Conservation (phyloP, 1,140 invertebrate species). For the Drosophila truncata region DNA sequence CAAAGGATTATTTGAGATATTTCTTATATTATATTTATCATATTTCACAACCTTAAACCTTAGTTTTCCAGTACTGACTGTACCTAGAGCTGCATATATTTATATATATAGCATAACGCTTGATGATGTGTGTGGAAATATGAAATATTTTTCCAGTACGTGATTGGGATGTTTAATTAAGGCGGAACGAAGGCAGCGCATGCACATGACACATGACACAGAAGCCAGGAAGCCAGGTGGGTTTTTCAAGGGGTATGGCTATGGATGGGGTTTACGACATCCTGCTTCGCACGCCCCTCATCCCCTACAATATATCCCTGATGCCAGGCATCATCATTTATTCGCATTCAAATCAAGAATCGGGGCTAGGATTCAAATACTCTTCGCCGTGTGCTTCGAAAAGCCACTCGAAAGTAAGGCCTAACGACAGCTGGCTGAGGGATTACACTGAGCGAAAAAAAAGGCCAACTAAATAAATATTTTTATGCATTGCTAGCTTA, state of each 20-base stretch:
- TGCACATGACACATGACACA: constrained; percentile 36
- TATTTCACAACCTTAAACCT: no score
- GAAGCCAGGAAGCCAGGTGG: constrained; percentile 44
- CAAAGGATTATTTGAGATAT: background rate
- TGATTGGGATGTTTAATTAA: constrained; percentile 60
- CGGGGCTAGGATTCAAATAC: constrained; percentile 20
- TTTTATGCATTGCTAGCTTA: rapidly evolving
- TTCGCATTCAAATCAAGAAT: constrained; percentile 44
- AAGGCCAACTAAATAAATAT: background rate
- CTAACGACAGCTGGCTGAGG: constrained; percentile 33
- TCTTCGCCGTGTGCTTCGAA: background rate
- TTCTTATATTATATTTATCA: background rate
- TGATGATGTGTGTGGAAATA: constrained; percentile 30
- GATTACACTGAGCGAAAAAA: constrained; percentile 20
- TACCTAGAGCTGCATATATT: background rate
- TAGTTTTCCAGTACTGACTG: constrained; percentile 2
- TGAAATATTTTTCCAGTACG: constrained; percentile 45
- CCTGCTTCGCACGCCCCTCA: constrained; percentile 38
- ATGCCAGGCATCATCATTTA: constrained; percentile 54
- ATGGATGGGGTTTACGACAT: constrained; percentile 12
- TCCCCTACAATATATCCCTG: background rate
- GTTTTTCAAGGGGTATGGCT: no score
- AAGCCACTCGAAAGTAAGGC: constrained; percentile 28
- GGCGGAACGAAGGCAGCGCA: constrained; percentile 15
- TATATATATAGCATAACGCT: background rate